Base-by-base conservation (phyloP, 2,888 invertebrate genomes). In the Diploptera punctata region DNA sequence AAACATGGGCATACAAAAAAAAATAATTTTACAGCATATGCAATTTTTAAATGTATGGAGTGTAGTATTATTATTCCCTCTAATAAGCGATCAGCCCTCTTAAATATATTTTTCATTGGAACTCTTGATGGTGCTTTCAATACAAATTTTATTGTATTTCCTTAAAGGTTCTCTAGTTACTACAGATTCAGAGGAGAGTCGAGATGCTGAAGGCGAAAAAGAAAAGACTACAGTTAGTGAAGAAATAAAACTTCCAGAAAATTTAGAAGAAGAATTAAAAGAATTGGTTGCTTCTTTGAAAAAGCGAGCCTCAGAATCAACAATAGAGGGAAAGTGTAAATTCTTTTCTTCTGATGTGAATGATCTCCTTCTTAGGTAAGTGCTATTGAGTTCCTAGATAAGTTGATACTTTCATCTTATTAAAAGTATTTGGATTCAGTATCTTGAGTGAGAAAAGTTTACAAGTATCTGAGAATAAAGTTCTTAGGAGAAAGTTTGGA, bases 331-430 rank as follows among this genome's bases (percentile, higher is more conserved):
- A 70, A 87, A 86, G 78, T 83, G 82, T 75, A 87, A 85, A 80
- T 85, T 86, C 78, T 87, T 88, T 78, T 85, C 84, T 67, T 78
- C 81, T 19, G 80, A 82, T 68, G 85, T 88, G 43, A 88, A 87
- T 77, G 80, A 82, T 29, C 80, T 84, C 76, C 80, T 88, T 38
- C 81, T 87, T 68, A 83, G 81, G 87, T 88, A 80, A 70, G 26
- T 13, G 31, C 19, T 54, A 5, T 10, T 16, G 3, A 10, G 49
- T 18, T n/a, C 16, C n/a, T 49, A 4, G 5, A n/a, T n/a, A 49
- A 49, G 4, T 10, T 10, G n/a, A 5, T 10, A n/a, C n/a, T 49
- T n/a, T 7, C 7, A 33, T 33, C 5, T 33, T 33, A 33, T 10
- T 33, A 7, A 7, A 33, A 33, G 5, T 33, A 33, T 33, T n/a